phyloP scores from a whole-genome alignment of 2,113 vertebrate species.

The Jacana jacana region DNA sequence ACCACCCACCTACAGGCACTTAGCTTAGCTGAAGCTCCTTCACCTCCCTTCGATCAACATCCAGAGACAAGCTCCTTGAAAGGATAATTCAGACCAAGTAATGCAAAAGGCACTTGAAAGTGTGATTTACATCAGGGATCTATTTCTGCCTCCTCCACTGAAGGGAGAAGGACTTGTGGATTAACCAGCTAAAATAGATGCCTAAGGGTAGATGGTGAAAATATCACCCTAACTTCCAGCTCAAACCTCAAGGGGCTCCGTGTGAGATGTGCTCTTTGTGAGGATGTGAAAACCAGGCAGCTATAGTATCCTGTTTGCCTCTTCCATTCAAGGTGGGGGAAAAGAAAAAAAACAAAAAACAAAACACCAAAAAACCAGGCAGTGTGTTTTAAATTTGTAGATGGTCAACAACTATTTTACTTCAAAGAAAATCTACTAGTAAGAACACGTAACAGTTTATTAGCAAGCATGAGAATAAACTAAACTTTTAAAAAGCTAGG shows the following conservation, averaged over 20 bases:
- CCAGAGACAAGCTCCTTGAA: neutral
- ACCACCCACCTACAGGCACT: constrained; percentile 18
- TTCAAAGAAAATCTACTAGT: neutral
- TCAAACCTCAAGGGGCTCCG: neutral
- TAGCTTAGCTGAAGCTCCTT: constrained; percentile 20
- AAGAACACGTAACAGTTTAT: neutral
- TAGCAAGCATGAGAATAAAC: neutral
- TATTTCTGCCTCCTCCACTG: neutral
- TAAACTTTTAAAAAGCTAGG: too few relatives aligned
- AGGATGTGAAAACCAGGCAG: neutral
- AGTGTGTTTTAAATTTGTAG: neutral
- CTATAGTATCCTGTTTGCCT: neutral
- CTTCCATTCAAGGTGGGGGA: neutral
- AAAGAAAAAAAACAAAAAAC: neutral
- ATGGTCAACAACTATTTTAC: neutral
- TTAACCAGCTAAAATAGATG: neutral
- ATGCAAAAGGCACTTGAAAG: neutral
- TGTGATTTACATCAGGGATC: neutral
- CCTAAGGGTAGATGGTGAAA: neutral
- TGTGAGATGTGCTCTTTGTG: neutral
- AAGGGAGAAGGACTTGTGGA: neutral
- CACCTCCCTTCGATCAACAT: neutral
- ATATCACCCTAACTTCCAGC: neutral
- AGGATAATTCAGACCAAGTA: constrained; percentile 1
- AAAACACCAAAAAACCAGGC: too few relatives aligned